Evolutionary conservation across 2,113 vertebrate species (phyloP).

Genomic region (Campylomormyrus numenius): DNA sequence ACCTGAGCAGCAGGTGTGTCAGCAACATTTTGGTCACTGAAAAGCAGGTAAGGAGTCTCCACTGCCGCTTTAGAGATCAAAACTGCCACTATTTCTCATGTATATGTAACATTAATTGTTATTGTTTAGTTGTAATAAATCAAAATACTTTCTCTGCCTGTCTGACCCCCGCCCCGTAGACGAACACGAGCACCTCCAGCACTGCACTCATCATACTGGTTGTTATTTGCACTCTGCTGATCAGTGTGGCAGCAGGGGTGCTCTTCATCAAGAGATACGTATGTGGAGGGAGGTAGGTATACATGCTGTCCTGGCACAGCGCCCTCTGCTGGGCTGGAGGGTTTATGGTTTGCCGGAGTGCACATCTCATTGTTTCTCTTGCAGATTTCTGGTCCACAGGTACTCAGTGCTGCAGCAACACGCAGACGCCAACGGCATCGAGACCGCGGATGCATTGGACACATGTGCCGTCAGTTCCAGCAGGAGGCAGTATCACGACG

Average conservation of each 20-base stretch:
- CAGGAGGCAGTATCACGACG: constrained; percentile 72
- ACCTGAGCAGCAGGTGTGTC: constrained; percentile 75
- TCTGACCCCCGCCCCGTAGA: constrained; percentile 29
- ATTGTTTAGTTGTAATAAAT: background rate
- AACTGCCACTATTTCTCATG: background rate
- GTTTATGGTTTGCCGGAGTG: background rate
- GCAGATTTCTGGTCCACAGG: constrained; percentile 85
- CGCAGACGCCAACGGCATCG: constrained; percentile 70
- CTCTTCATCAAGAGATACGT: constrained; percentile 85
- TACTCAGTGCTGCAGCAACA: constrained; percentile 82
- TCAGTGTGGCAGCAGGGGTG: constrained; percentile 57
- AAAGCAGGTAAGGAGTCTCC: constrained; percentile 43
- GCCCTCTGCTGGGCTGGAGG: background rate
- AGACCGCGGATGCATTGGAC: constrained; percentile 70
- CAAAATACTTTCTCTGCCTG: background rate
- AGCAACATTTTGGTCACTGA: constrained; percentile 58
- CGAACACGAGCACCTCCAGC: constrained; percentile 47
- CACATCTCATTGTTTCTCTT: background rate
- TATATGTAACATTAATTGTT: background rate
- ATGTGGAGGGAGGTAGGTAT: constrained; percentile 82
- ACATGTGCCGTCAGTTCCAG: constrained; percentile 48
- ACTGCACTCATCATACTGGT: constrained; percentile 67
- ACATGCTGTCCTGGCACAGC: background rate
- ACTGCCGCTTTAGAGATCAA: background rate
- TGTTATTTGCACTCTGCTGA: constrained; percentile 68